Base-by-base conservation (phyloP, 2,888 invertebrate genomes). In the Noctua janthina region DNA sequence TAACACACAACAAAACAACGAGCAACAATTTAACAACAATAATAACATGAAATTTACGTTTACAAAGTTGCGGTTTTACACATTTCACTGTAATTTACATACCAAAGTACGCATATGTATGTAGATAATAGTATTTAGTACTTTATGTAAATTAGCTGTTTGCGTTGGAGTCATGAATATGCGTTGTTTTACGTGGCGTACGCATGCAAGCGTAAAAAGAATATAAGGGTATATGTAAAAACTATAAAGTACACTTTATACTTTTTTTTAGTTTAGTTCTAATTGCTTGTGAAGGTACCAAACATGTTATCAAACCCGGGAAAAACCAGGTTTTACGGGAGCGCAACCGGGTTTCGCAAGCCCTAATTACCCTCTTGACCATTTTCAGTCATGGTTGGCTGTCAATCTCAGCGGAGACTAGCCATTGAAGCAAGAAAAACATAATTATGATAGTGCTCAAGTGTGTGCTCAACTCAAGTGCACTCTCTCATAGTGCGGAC, bases 61-160 rank as follows among this genome's bases (percentile, higher is more conserved):
- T 4, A 80, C 67, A 76, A 72, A 67, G 68, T 74, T 67, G 76
- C 69, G 81, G 87, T 76, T 74, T 87, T 62, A 74, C 73, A 90
- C 87, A 81, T 80, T 85, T 83, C 76, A 81, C 35, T 70, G 69
- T 70, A 83, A 89, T 87, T 90, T 89, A 82, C 83, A 85, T 87
- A 78, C 62, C 35, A 84, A 82, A 71, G 76, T 81, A 76, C 74
- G 54, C 68, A 46, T 51, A 71, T 74, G 72, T 82, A 79, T 39
- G 74, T 35, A 82, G 78, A 84, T 86, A 86, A 79, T 82, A 73
- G 43, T 82, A 84, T 87, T 89, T 85, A 89, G 82, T 84, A 81
- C 85, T 85, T 10, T 80, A 89, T 88, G 83, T 80, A 74, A 89
- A 89, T 83, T 15, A 82, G n/a, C 29, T 87, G 79, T 87, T 84